These are phyloP conservation scores for Urosaurus nigricauda DNA, from an alignment of 2,797 vertebrate species.

Conservation along the genomic window DNA sequence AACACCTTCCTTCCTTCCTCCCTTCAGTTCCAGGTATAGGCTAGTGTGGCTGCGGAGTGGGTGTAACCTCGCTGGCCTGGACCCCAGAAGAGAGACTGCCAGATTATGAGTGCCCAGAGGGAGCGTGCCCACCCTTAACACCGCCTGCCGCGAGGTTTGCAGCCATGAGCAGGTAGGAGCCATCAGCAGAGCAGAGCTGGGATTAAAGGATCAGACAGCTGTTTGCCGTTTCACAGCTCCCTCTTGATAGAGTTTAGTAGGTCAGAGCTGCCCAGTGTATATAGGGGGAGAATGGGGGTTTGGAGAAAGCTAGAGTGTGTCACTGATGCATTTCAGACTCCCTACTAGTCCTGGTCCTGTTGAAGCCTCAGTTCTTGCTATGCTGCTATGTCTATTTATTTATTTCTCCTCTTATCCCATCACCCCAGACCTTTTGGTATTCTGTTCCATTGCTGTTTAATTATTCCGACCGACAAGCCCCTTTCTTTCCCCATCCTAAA, in stretches of 20 bases:
- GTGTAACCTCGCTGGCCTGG: neutral
- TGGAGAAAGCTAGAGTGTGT: neutral
- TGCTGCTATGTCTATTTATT: neutral
- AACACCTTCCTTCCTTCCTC: neutral
- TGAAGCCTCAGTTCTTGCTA: neutral
- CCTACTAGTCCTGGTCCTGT: neutral
- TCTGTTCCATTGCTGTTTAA: neutral
- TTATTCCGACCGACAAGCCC: neutral
- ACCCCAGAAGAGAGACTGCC: neutral
- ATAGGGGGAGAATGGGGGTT: neutral
- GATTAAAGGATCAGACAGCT: slow-evolving; percentile 40
- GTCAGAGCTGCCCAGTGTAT: neutral
- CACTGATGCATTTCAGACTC: neutral
- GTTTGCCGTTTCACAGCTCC: slow-evolving; percentile 10
- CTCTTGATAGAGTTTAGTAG: slow-evolving; percentile 9
- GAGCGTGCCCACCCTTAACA: neutral
- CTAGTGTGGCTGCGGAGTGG: slow-evolving; percentile 16
- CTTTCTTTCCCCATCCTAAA: neutral
- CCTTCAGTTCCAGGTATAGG: slow-evolving; percentile 20
- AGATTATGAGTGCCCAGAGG: neutral
- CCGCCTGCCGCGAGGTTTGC: slow-evolving; percentile 50
- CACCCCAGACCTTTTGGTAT: neutral
- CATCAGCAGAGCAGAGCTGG: slow-evolving; percentile 13
- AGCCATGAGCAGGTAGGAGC: slow-evolving; percentile 56
- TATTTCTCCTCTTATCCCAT: too few species aligned